Conservation (phyloP, 1,140 invertebrate genomes). For the Musca domestica region DNA sequence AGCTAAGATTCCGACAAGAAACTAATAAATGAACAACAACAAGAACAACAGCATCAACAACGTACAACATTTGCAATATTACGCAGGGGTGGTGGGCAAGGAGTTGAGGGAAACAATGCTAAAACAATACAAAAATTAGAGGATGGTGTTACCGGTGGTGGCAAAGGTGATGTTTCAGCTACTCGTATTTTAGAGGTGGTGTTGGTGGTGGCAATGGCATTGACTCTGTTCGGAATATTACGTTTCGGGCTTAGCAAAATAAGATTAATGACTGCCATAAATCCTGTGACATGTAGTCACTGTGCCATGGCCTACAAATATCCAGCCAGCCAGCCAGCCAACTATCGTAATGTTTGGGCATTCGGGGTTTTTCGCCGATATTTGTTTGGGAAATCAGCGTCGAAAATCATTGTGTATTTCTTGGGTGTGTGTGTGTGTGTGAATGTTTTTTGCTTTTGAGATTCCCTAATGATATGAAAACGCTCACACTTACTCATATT, state of each 20-base stretch:
- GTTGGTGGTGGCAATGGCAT: slow-evolving; percentile 18
- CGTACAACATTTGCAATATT: background rate
- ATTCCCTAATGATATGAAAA: slow-evolving; percentile 17
- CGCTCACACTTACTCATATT: no score
- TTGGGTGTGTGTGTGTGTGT: background rate
- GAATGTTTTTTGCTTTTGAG: background rate
- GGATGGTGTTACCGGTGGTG: background rate
- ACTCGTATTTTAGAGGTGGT: background rate
- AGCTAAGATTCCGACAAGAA: slow-evolving; percentile 4
- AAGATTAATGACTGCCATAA: slow-evolving; percentile 55
- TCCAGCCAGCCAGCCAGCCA: background rate
- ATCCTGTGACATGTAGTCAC: slow-evolving; percentile 42
- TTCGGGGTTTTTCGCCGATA: background rate
- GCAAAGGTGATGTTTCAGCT: background rate
- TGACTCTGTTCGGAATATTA: slow-evolving; percentile 19
- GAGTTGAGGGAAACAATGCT: background rate
- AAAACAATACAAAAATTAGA: no score
- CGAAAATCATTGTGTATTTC: slow-evolving; percentile 6
- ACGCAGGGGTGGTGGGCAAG: background rate
- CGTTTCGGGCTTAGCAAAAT: slow-evolving; percentile 30
- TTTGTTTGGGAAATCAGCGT: slow-evolving; percentile 2
- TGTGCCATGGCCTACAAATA: slow-evolving; percentile 20
- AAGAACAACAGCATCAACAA: background rate
- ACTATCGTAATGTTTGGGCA: background rate
- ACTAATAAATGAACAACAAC: background rate